A percentile compares a stretch with the other conserved stretches of the same genome.
phyloP scores from a whole-genome alignment of 1,140 invertebrate species.

The Listronotus bonariensis region DNA sequence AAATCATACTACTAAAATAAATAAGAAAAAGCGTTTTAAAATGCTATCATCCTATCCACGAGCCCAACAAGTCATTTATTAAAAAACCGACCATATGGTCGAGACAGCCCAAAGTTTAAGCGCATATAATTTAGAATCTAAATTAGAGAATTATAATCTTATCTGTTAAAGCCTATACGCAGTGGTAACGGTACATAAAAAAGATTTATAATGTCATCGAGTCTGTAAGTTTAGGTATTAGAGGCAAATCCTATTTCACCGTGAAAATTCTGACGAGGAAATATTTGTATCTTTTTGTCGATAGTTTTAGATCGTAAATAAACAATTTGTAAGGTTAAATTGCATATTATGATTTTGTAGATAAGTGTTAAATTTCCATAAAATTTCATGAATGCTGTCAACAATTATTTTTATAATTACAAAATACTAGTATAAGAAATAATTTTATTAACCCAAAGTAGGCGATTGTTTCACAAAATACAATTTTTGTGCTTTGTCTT shows the following conservation, averaged over 20 bases:
- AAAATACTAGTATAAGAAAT: too few relatives aligned
- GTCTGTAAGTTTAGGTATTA: conserved; percentile 29
- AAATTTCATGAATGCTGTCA: too few relatives aligned
- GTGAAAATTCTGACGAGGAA: conserved; percentile 25
- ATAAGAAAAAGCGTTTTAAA: too few relatives aligned
- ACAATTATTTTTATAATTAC: too few relatives aligned
- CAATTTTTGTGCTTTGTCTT: too few relatives aligned
- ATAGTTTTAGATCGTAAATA: too few relatives aligned
- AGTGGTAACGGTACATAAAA: conserved; percentile 31
- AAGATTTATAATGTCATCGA: conserved; percentile 23
- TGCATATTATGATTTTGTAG: too few relatives aligned
- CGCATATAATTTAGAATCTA: conserved; percentile 32
- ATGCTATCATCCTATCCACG: conserved; percentile 8
- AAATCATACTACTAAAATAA: too few relatives aligned
- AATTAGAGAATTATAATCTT: conserved; percentile 34
- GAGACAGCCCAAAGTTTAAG: conserved; percentile 31
- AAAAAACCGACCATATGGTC: conserved; percentile 32
- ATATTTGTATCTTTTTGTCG: conserved; percentile 8
- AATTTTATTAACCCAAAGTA: too few relatives aligned
- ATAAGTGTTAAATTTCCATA: too few relatives aligned
- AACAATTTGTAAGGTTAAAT: too few relatives aligned
- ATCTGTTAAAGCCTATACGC: conserved; percentile 14
- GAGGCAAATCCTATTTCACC: conserved; percentile 24
- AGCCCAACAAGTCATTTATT: conserved; percentile 29
- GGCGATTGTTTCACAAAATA: too few relatives aligned